Evolutionary conservation across 1,140 invertebrate genomes (phyloP).

Genomic region (Bombus pyrosoma): DNA sequence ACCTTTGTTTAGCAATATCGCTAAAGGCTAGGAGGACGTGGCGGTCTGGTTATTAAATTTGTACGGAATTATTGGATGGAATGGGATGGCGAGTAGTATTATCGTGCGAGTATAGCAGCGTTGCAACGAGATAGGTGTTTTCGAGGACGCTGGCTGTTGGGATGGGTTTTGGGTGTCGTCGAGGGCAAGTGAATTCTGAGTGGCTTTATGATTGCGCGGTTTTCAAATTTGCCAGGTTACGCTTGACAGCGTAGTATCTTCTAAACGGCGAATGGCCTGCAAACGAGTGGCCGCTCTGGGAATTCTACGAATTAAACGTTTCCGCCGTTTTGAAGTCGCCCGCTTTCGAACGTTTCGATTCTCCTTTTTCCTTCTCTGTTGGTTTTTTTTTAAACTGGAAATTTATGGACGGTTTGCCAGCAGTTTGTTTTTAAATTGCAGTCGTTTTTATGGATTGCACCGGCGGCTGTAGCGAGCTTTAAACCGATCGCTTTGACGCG

Average conservation of each 20-base stretch:
- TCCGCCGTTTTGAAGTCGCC: background rate
- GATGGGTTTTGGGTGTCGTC: background rate
- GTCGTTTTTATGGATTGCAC: background rate
- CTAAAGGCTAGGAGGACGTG: background rate
- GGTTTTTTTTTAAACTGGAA: background rate
- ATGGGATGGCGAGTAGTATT: background rate
- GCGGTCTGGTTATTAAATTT: slow-evolving; percentile 24
- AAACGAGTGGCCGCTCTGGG: background rate
- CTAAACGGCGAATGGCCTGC: background rate
- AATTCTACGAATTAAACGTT: background rate
- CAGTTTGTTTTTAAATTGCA: background rate
- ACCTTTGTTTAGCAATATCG: background rate
- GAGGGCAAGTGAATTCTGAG: background rate
- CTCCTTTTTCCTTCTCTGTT: background rate
- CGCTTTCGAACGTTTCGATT: background rate
- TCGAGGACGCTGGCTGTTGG: background rate
- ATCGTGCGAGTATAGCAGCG: background rate
- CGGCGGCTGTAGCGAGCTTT: background rate
- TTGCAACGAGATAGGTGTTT: background rate
- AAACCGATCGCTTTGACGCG: background rate
- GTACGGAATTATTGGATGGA: slow-evolving; percentile 7
- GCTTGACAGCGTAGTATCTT: background rate
- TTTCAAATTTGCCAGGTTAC: background rate
- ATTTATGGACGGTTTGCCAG: background rate
- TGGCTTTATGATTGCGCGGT: background rate